Evolutionary conservation across 2,113 vertebrate species (phyloP).

Genomic region (Delphinapterus leucas): DNA sequence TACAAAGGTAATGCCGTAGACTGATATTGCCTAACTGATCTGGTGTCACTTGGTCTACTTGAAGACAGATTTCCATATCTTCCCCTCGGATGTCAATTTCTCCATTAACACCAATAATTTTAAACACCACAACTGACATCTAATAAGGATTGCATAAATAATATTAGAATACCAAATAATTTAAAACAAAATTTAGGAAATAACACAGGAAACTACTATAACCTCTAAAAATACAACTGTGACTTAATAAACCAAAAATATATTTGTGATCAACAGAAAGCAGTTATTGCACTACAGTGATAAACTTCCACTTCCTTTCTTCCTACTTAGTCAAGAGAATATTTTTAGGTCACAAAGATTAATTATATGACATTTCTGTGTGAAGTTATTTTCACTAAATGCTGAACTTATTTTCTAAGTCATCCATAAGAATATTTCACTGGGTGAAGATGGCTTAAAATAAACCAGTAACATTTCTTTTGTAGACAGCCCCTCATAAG

Average conservation of each 20-base stretch:
- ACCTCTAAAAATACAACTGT: not conserved
- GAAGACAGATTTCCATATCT: slow-evolving; percentile 91
- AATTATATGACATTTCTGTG: not conserved
- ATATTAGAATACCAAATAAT: slow-evolving; percentile 52
- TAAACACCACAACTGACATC: slow-evolving; percentile 97
- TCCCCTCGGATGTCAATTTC: slow-evolving; percentile 92
- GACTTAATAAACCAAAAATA: not conserved
- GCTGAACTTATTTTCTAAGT: not conserved
- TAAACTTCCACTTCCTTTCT: not conserved
- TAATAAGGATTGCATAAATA: slow-evolving; percentile 78
- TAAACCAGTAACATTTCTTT: slow-evolving; percentile 23
- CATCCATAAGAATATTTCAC: slow-evolving; percentile 2
- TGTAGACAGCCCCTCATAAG: not conserved
- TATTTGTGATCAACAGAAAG: not conserved
- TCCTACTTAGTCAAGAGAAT: not conserved
- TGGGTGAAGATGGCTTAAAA: not conserved
- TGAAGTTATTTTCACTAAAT: slow-evolving; percentile 3
- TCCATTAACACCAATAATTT: slow-evolving; percentile 91
- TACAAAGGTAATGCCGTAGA: slow-evolving; percentile 94
- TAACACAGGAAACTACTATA: not conserved
- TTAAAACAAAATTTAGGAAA: slow-evolving; percentile 23
- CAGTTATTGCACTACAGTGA: not conserved
- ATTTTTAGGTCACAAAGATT: slow-evolving; percentile 3
- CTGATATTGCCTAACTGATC: slow-evolving; percentile 94
- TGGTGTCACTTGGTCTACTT: slow-evolving; percentile 90